Conservation (phyloP, 2,888 invertebrate genomes). For the Spodoptera littoralis region DNA sequence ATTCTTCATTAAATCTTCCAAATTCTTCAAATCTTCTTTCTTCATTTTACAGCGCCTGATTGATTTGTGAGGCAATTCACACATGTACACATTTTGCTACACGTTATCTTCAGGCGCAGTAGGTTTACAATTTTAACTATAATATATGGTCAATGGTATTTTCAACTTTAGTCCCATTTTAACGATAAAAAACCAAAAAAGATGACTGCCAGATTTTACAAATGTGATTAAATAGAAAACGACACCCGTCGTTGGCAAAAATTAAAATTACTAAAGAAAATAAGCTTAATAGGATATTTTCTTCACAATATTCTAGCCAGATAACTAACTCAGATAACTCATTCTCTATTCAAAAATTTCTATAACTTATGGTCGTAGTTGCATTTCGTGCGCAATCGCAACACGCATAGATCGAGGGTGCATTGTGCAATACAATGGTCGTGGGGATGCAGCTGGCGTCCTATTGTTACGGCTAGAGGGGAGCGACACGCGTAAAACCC, state of each 20-base stretch:
- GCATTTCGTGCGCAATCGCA: constrained; percentile 44
- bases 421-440: constrained; percentile 58
- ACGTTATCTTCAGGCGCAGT: constrained; percentile 2
- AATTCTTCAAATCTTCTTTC: constrained; percentile 23
- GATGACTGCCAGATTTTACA: too few species aligned
- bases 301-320: too few species aligned
- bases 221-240: too few species aligned
- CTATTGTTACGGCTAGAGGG: constrained; percentile 48
- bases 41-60: constrained; percentile 14
- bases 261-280: too few species aligned
- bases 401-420: constrained; percentile 65
- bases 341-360: background rate
- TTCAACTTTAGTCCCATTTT: too few species aligned
- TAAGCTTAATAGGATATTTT: too few species aligned
- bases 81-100: constrained; percentile 1
- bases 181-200: too few species aligned
- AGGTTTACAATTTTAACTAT: too few species aligned
- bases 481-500: constrained; percentile 43
- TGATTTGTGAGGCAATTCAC: background rate
- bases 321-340: too few species aligned
- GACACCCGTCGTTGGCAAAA: too few species aligned
- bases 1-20: constrained; percentile 40
- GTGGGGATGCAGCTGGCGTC: constrained; percentile 68
- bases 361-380: constrained; percentile 17
- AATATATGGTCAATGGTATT: too few species aligned